Base-by-base conservation (phyloP, 2,797 vertebrate species). In the Decapterus maruadsi region DNA sequence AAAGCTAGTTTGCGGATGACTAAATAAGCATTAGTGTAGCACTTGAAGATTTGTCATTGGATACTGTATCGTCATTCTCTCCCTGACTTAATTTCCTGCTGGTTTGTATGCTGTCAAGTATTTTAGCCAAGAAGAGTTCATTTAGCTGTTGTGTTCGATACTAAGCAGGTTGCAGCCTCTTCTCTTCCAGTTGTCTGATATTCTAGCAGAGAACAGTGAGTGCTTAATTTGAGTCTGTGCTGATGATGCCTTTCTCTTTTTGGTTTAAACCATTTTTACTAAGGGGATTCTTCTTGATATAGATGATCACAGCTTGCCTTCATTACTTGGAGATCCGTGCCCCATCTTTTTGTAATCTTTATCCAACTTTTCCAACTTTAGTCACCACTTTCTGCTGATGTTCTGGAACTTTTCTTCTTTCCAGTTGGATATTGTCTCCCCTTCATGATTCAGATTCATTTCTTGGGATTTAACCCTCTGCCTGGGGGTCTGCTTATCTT, bases 291-390 rank as follows among this genome's bases (percentile, higher is more conserved):
- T 55, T 80, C 45, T 71, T 66, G 51, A 70, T 59, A 59, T 12
- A 77, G 36, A 83, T 58, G 54, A 87, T 88, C 70, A 80, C 73
- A 89, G 77, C 73, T 72, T 79, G 74, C 38, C 73, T 81, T 43
- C 60, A 63, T 82, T 73, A 62, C 34, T 72, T 42, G 4, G 1
- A 70, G 50, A 82, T 43, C 42, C 66, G 53, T 48, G 55, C 55
- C 69, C 72, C 38, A 64, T 78, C 43, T 62, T 54, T 65, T 64
- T 29, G 50, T 55, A 77, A 78, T 85, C 68, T 72, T 62, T 53
- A 66, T 80, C 46, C n/a, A 80, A 83, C 70, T 68, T 81, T 70
- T 58, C 11, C 4, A 1, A 78, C 43, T 83, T 76, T 17, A 10
- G 64, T 85, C 16, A 66, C 50, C 43, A 76, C 42, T 57, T 31